phyloP scores from a whole-genome alignment of 2,888 invertebrate genomes.

The Diarsia mendica region DNA sequence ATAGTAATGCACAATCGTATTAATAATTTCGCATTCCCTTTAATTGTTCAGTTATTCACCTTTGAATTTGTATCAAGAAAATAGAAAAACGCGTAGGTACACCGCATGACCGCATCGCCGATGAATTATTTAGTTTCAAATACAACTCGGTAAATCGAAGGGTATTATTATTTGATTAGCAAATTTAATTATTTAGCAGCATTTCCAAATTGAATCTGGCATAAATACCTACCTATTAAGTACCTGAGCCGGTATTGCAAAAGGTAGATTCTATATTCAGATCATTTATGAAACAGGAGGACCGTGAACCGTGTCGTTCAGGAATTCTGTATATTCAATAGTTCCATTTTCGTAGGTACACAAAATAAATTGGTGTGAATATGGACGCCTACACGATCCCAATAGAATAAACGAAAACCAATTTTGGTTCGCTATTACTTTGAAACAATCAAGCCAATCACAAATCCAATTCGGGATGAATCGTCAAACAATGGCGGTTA shows the following conservation, averaged over 20 bases:
- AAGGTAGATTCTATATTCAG: conserved; percentile 1
- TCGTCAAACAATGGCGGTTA: conserved; percentile 35
- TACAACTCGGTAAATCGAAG: not conserved
- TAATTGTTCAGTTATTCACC: not conserved
- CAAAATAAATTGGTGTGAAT: conserved; percentile 34
- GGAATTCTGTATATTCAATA: conserved; percentile 20
- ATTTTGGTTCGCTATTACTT: conserved; percentile 40
- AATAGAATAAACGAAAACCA: conserved; percentile 51
- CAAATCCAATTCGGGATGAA: conserved; percentile 29
- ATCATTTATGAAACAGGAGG: not conserved
- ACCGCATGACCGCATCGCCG: not conserved
- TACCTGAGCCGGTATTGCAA: conserved; percentile 17
- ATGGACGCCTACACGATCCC: conserved; percentile 29
- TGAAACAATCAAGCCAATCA: conserved; percentile 51
- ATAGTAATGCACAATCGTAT: not conserved
- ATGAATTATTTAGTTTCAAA: conserved; percentile 23
- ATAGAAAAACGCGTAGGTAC: conserved; percentile 10
- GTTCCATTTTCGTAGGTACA: conserved; percentile 36
- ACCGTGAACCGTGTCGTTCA: not conserved
- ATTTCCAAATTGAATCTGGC: conserved; percentile 4
- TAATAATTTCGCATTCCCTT: not conserved
- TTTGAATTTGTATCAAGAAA: conserved; percentile 18
- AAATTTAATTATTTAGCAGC: conserved; percentile 17
- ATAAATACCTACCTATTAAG: not conserved
- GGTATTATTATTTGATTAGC: conserved; percentile 42